Evolutionary conservation across 2,888 invertebrate species (phyloP).

Genomic region (Ferdinandea cuprea): DNA sequence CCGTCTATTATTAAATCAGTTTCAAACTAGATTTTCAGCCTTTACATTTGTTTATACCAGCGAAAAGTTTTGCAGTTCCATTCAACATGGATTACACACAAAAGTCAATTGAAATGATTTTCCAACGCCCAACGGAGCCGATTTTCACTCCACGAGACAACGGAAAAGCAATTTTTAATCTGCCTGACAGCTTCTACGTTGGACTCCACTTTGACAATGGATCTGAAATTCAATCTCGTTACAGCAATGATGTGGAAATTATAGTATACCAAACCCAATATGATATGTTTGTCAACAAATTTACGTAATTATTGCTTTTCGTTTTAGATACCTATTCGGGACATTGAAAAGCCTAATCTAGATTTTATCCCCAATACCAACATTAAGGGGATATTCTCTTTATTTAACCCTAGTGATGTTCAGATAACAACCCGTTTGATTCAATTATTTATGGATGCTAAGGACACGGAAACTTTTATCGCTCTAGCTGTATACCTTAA

Average conservation of each 20-base stretch:
- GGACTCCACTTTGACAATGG: conserved; percentile 79
- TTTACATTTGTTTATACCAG: not conserved
- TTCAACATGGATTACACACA: conserved; percentile 69
- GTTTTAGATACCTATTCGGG: conserved; percentile 62
- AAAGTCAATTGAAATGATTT: conserved; percentile 79
- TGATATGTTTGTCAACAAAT: no score
- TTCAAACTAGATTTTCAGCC: not conserved
- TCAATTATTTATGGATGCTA: conserved; percentile 86
- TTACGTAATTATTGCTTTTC: not conserved
- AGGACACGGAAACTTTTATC: conserved; percentile 85
- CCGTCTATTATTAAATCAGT: conserved; percentile 1
- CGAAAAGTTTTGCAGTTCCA: not conserved
- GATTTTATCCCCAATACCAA: conserved; percentile 47
- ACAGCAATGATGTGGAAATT: conserved; percentile 78
- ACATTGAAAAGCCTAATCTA: conserved; percentile 67
- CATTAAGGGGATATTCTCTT: conserved; percentile 84
- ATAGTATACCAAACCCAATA: conserved; percentile 59
- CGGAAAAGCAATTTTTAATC: conserved; percentile 80
- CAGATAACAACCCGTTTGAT: conserved; percentile 87
- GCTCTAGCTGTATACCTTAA: conserved; percentile 86
- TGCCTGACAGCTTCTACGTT: conserved; percentile 80
- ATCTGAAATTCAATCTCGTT: conserved; percentile 79
- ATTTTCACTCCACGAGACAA: conserved; percentile 80
- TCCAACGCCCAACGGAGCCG: conserved; percentile 82
- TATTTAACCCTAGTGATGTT: conserved; percentile 89